A percentile compares a stretch with the other conserved stretches of the same genome.
Evolutionary conservation across 2,113 vertebrate species (phyloP).

Genomic region (Pan paniscus): DNA sequence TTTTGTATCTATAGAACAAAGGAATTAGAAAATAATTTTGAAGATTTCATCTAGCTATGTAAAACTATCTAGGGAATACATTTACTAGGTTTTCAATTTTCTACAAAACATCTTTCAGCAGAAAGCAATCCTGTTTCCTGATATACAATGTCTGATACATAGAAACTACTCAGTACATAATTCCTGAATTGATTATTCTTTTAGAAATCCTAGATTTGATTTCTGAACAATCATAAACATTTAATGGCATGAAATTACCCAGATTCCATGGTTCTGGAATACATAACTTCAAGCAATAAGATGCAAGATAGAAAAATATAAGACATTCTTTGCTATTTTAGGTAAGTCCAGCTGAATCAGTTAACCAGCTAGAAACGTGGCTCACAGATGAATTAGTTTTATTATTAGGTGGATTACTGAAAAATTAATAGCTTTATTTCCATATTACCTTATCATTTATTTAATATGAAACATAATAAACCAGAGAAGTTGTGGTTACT

Average conservation of each 20-base stretch:
- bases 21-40: conserved; percentile 8
- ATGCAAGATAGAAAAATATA: background rate
- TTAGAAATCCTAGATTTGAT: conserved; percentile 16
- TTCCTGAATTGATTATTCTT: conserved; percentile 9
- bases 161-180: background rate
- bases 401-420: background rate
- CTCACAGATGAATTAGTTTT: background rate
- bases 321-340: background rate
- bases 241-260: background rate
- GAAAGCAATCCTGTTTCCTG: background rate
- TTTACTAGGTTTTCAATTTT: background rate
- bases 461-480: conserved; percentile 24
- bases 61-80: background rate
- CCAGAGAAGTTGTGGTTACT: background rate
- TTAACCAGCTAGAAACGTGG: background rate
- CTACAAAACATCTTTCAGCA: background rate
- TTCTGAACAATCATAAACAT: conserved; percentile 17
- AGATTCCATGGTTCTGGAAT: background rate
- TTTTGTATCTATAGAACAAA: conserved; percentile 24
- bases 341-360: background rate
- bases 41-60: background rate
- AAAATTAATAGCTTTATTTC: background rate
- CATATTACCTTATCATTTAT: background rate
- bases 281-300: background rate
- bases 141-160: background rate